These are phyloP conservation scores for Psix sp. DNA, from an alignment of 1,140 invertebrate genomes.

Conservation along the genomic window DNA sequence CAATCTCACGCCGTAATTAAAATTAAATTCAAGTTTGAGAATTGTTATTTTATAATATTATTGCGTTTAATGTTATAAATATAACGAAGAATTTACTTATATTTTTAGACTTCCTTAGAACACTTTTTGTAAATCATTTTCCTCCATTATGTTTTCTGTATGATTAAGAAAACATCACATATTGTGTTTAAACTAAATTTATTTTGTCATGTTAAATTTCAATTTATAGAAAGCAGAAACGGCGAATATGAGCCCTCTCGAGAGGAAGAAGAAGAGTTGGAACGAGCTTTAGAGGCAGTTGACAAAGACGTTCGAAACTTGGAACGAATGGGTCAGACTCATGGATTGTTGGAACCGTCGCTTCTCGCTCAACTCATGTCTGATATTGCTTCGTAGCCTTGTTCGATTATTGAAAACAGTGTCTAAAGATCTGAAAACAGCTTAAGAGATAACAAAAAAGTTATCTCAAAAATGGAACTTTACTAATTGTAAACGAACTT, in stretches of 20 bases:
- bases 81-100: too few species aligned
- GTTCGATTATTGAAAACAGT: slow-evolving; percentile 25
- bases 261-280: slow-evolving; percentile 89
- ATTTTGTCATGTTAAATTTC: background rate
- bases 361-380: slow-evolving; percentile 76
- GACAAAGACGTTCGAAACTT: slow-evolving; percentile 86
- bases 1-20: too few species aligned
- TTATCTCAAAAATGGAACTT: slow-evolving; percentile 1
- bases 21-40: too few species aligned
- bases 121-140: too few species aligned
- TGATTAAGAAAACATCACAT: too few species aligned
- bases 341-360: slow-evolving; percentile 78
- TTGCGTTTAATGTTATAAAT: too few species aligned
- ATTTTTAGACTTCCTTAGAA: too few species aligned
- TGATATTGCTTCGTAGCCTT: slow-evolving; percentile 76
- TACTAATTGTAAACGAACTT: slow-evolving; percentile 13
- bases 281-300: slow-evolving; percentile 88
- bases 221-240: slow-evolving; percentile 79
- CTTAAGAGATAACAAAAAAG: slow-evolving; percentile 8
- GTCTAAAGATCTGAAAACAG: slow-evolving; percentile 4
- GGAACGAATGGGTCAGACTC: slow-evolving; percentile 83
- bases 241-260: slow-evolving; percentile 84
- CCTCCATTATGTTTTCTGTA: too few species aligned
- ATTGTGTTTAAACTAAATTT: background rate
- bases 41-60: too few species aligned